These are phyloP conservation scores for Mus pahari DNA, from an alignment of 2,113 vertebrate genomes.

Conservation along the genomic window DNA sequence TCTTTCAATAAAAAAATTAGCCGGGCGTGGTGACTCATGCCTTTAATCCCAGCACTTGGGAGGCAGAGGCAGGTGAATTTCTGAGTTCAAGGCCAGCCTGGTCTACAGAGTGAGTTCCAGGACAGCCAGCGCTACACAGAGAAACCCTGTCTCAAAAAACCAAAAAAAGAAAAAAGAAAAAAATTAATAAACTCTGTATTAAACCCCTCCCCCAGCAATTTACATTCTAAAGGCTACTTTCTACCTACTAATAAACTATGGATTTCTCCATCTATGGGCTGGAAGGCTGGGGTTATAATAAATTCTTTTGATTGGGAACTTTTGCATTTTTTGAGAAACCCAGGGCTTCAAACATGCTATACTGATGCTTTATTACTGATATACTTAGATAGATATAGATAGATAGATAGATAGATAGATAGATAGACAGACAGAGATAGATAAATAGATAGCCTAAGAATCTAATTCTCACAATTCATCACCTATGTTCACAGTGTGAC, in stretches of 20 bases:
- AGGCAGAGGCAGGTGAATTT: too few relatives aligned
- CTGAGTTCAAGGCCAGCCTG: too few relatives aligned
- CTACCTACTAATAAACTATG: background rate
- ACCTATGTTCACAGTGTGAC: background rate
- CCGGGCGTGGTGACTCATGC: too few relatives aligned
- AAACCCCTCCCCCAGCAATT: background rate
- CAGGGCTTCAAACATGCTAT: background rate
- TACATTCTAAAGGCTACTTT: slow-evolving; percentile 5
- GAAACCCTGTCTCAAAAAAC: too few relatives aligned
- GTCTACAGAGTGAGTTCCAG: too few relatives aligned
- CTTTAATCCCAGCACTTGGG: too few relatives aligned
- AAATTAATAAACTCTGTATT: background rate
- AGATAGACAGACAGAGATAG: too few relatives aligned
- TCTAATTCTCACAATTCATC: slow-evolving; percentile 20
- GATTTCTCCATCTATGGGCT: slow-evolving; percentile 34
- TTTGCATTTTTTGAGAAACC: background rate
- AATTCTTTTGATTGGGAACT: slow-evolving; percentile 8
- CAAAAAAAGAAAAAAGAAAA: too few relatives aligned
- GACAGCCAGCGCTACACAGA: too few relatives aligned
- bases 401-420: too few relatives aligned
- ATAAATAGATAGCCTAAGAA: background rate
- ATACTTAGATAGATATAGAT: too few relatives aligned
- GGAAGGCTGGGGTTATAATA: background rate
- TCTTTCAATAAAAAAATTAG: background rate
- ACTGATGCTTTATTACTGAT: background rate